Percentiles rank a stretch among this genome's conserved stretches.
These are phyloP conservation scores for Zaprionus camerounensis DNA, from an alignment of 1,140 invertebrate genomes.

Conservation along the genomic window DNA sequence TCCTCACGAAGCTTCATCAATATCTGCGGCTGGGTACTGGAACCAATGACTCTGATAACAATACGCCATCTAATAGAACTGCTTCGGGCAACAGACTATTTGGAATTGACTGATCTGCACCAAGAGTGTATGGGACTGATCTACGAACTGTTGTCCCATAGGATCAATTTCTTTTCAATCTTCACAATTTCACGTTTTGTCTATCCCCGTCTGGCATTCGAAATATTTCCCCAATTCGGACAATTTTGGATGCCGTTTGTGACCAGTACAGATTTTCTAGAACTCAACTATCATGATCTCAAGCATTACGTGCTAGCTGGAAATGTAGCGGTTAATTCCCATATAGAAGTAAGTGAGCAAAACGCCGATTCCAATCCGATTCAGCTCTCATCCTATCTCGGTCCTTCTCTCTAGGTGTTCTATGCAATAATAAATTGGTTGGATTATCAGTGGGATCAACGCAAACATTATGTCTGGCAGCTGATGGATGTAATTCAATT, in stretches of 20 bases:
- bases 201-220: neutral
- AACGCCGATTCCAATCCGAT: too few species aligned
- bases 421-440: constrained; percentile 25
- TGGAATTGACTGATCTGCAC: neutral
- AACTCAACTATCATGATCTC: neutral
- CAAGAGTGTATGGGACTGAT: neutral
- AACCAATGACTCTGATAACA: neutral
- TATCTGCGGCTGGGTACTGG: constrained; percentile 2
- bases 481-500: constrained; percentile 10
- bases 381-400: too few species aligned
- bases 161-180: neutral
- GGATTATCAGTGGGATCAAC: constrained; percentile 12
- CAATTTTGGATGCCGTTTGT: constrained; percentile 6
- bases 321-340: constrained; percentile 27
- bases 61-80: constrained; percentile 4
- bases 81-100: neutral
- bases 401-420: neutral
- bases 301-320: neutral
- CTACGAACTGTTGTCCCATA: neutral
- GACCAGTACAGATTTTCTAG: constrained; percentile 5
- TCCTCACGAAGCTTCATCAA: neutral
- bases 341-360: constrained; percentile 34
- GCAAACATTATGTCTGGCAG: neutral
- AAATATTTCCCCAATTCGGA: neutral
- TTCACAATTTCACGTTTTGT: neutral